Percentiles rank a stretch among this genome's conserved stretches.
Conservation (phyloP, 1,140 invertebrate species). For the Drosophila mauritiana region DNA sequence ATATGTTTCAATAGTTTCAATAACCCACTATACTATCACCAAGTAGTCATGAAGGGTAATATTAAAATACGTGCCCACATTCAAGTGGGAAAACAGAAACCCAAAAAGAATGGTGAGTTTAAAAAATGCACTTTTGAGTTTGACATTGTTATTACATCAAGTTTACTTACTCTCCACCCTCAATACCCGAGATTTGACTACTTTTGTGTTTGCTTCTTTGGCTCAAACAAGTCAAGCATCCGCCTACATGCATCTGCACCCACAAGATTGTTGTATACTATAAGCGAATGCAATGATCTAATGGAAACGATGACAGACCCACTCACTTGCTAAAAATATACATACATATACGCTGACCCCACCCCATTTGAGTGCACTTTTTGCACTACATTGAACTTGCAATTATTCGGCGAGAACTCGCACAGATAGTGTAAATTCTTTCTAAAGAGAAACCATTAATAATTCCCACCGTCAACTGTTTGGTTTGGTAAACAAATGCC, state of each 20-base stretch:
- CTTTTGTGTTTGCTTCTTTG: constrained; percentile 17
- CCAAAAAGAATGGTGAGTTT: background rate
- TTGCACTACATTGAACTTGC: constrained; percentile 49
- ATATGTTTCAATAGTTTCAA: background rate
- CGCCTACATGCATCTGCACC: constrained; percentile 22
- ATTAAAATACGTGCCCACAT: background rate
- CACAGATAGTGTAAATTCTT: constrained; percentile 2
- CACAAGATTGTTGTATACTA: constrained; percentile 11
- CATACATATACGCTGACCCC: constrained; percentile 12
- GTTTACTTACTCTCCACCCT: background rate
- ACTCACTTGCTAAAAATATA: constrained; percentile 24
- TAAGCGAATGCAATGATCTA: constrained; percentile 54
- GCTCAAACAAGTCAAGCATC: constrained; percentile 24
- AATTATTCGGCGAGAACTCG: background rate
- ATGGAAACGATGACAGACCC: constrained; percentile 55
- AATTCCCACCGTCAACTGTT: constrained; percentile 57
- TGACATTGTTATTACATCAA: background rate
- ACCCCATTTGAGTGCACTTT: constrained; percentile 43
- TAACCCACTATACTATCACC: too few relatives aligned
- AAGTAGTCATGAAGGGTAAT: background rate
- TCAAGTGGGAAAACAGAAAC: background rate
- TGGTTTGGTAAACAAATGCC: constrained; percentile 67
- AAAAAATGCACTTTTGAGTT: background rate
- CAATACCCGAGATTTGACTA: constrained; percentile 6
- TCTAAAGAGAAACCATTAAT: background rate